Evolutionary conservation across 2,888 invertebrate species (phyloP).

Genomic region (Auanema freiburgensis): DNA sequence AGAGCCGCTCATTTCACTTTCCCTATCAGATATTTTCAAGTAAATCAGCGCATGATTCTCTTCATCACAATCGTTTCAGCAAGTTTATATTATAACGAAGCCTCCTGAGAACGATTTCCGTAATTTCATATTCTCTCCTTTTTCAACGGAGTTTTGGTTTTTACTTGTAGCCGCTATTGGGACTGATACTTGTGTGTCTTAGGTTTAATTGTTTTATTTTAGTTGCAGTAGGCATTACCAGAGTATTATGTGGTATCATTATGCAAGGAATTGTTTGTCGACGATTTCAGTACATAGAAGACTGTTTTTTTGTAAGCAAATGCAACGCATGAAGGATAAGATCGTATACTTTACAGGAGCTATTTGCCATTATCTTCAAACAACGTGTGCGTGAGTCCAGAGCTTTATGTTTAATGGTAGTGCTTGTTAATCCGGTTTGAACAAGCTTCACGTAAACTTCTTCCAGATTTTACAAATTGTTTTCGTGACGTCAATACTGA

Average conservation of each 20-base stretch:
- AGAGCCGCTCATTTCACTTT: slow-evolving; percentile 45
- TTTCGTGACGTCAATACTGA: slow-evolving; percentile 22
- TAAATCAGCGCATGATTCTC: background rate
- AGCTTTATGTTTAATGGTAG: background rate
- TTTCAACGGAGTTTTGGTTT: slow-evolving; percentile 20
- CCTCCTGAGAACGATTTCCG: slow-evolving; percentile 42
- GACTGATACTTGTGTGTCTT: background rate
- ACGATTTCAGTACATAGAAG: background rate
- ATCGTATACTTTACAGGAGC: slow-evolving; percentile 28
- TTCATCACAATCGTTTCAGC: slow-evolving; percentile 23
- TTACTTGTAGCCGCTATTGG: background rate
- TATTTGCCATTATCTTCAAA: slow-evolving; percentile 41
- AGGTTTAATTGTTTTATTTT: background rate
- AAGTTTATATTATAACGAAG: slow-evolving; percentile 41
- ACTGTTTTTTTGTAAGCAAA: background rate
- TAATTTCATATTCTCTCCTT: slow-evolving; percentile 43
- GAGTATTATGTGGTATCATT: too few relatives aligned
- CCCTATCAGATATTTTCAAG: slow-evolving; percentile 43
- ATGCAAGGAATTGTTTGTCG: background rate
- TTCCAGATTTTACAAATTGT: slow-evolving; percentile 36
- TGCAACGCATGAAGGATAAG: background rate
- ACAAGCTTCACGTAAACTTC: slow-evolving; percentile 26
- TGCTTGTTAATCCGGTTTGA: background rate
- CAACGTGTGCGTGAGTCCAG: slow-evolving; percentile 19
- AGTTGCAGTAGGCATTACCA: background rate